Evolutionary conservation across 2,113 vertebrate genomes (phyloP), one percentile per base, ranked within the genome.

Genomic region (Empidonax alnorum): DNA sequence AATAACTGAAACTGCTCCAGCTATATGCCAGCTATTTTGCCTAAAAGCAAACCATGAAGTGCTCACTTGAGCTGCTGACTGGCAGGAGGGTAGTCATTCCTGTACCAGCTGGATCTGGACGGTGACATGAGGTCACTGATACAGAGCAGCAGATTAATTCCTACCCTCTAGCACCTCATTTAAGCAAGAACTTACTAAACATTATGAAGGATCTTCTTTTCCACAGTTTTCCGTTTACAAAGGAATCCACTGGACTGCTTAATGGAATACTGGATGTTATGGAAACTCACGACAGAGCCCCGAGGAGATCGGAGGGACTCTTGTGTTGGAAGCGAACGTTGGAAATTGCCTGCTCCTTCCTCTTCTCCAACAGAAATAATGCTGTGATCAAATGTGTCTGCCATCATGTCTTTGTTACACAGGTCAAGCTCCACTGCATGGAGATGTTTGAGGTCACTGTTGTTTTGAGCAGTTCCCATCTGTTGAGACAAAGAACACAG

Each of bases 251-350:
- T 91, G 84, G 89, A 81, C 69, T 91, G 94, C 84, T 92, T 96
- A 67, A 97, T 10, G 0, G 93, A 95, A 85, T 98, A 98, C 71
- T 98, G 91, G 82, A 98, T 97, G 49, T 97, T 85, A 74, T 98
- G 97, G 92, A 98, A 98, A 79, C 96, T 97, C 86, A 98, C 94
- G 58, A 97, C 87, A 0, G 97, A 98, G 49, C 97, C 97, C 25
- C 82, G 90, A 56, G 97, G 97, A 41, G 50, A 93, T 39, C 81
- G 90, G 44, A 97, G 61, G 18, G 97, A 98, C 37, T 97, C 97
- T 18, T 62, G 92, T 53, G 94, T 97, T 56, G 96, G 87, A 84
- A 96, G 3, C 47, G 88, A 94, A 62, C 95, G 96, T 35, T 95
- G 87, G 53, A 97, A 97, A 28, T n/a, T 75, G 65, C 76, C 87